These are phyloP conservation scores for Zaprionus nigranus DNA, from an alignment of 1,140 invertebrate genomes.

Conservation along the genomic window DNA sequence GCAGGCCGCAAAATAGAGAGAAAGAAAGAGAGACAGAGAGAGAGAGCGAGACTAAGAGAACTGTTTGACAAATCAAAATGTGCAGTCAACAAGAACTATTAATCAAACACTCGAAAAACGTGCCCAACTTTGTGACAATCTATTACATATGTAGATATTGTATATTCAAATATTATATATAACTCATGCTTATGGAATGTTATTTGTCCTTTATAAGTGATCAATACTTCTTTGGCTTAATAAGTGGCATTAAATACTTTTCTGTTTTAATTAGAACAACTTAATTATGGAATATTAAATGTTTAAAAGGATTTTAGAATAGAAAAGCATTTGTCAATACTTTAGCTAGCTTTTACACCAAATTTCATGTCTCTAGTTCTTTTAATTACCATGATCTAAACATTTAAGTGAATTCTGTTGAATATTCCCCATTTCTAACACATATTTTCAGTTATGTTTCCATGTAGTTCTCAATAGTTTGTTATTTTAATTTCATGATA, in stretches of 20 bases:
- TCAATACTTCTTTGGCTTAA: neutral
- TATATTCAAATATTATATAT: neutral
- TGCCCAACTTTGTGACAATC: neutral
- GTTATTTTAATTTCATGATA: neutral
- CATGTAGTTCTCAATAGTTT: neutral
- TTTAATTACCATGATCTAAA: neutral
- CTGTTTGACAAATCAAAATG: constrained; percentile 51
- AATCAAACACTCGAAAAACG: constrained; percentile 33
- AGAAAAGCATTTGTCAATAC: neutral
- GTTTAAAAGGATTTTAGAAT: neutral
- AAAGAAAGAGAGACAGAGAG: neutral
- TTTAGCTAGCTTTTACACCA: neutral
- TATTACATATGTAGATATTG: neutral
- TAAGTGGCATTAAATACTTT: neutral
- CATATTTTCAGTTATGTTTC: neutral
- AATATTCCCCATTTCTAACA: neutral
- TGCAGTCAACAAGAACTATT: constrained; percentile 42
- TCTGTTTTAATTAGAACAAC: neutral
- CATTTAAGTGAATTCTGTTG: neutral
- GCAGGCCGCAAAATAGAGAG: constrained; percentile 5
- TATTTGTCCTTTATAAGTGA: neutral
- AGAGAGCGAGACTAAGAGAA: constrained; percentile 5
- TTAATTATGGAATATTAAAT: neutral
- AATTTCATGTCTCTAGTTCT: neutral
- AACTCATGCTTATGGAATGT: neutral